Percentiles rank a stretch among this genome's conserved stretches.
Conservation (phyloP, 2,888 invertebrate genomes). For the Tetragonisca angustula region DNA sequence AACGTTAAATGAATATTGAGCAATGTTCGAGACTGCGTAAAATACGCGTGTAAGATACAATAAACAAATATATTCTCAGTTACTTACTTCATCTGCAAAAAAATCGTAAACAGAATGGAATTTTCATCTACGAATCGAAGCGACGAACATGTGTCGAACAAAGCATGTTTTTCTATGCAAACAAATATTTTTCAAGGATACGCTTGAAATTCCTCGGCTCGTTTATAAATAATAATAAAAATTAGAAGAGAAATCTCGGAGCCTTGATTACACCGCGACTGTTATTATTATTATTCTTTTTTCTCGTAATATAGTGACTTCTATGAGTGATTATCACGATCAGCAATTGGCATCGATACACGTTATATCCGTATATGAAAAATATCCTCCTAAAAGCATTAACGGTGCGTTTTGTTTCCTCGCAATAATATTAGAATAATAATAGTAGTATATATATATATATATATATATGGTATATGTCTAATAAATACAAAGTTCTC, state of each 20-base stretch:
- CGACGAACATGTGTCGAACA: no score
- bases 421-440: slow-evolving; percentile 29
- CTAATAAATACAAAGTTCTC: slow-evolving; percentile 47
- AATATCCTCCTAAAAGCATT: slow-evolving; percentile 61
- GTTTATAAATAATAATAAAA: background rate
- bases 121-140: no score
- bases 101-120: no score
- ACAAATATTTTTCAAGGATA: background rate
- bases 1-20: background rate
- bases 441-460: slow-evolving; percentile 28
- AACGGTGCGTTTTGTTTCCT: slow-evolving; percentile 43
- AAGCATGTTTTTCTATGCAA: no score
- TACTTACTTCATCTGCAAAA: background rate
- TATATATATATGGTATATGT: slow-evolving; percentile 6
- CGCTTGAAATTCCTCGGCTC: background rate
- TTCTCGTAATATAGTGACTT: slow-evolving; percentile 11
- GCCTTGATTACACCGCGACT: slow-evolving; percentile 38
- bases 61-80: no score
- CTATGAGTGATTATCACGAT: slow-evolving; percentile 57
- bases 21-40: background rate
- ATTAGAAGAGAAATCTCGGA: background rate
- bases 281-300: background rate
- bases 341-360: slow-evolving; percentile 57
- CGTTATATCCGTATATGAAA: slow-evolving; percentile 54
- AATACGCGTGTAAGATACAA: background rate